Percentiles rank a stretch among this genome's conserved stretches.
phyloP scores from a whole-genome alignment of 2,888 invertebrate species.

The Sinopyrophorus schimmeli region DNA sequence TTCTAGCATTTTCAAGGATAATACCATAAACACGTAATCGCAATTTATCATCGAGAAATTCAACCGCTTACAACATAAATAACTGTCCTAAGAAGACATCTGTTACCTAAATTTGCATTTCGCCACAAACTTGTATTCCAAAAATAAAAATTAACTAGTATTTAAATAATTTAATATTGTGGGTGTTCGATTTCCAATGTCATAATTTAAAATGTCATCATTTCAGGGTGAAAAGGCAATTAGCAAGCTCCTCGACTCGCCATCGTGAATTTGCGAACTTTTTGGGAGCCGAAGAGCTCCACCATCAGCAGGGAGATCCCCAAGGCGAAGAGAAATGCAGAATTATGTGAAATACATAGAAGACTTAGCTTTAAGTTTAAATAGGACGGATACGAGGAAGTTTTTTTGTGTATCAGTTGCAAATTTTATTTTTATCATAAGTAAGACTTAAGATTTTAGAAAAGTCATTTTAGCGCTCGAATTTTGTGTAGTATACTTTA shows the following conservation, averaged over 20 bases:
- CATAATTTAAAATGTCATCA: no score
- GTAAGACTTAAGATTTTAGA: not conserved
- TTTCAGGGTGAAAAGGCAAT: conserved; percentile 53
- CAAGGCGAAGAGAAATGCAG: conserved; percentile 62
- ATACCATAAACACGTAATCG: no score
- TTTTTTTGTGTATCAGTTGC: not conserved
- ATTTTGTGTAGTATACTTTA: not conserved
- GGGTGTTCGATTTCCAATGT: no score
- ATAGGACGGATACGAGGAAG: not conserved
- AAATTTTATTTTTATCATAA: conserved; percentile 14
- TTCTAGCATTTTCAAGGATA: no score
- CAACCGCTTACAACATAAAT: no score
- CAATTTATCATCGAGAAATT: no score
- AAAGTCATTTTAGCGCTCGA: no score
- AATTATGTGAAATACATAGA: conserved; percentile 57
- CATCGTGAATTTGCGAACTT: conserved; percentile 57
- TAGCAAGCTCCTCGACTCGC: conserved; percentile 57
- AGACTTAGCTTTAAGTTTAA: conserved; percentile 1
- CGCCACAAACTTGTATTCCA: no score
- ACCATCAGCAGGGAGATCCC: conserved; percentile 59
- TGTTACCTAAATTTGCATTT: conserved; percentile 11
- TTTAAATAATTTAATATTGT: no score
- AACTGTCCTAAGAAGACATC: no score
- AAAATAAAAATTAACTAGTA: no score
- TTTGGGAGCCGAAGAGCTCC: conserved; percentile 57